Conservation (phyloP, 2,888 invertebrate species). For the Aleiodes alternator region DNA sequence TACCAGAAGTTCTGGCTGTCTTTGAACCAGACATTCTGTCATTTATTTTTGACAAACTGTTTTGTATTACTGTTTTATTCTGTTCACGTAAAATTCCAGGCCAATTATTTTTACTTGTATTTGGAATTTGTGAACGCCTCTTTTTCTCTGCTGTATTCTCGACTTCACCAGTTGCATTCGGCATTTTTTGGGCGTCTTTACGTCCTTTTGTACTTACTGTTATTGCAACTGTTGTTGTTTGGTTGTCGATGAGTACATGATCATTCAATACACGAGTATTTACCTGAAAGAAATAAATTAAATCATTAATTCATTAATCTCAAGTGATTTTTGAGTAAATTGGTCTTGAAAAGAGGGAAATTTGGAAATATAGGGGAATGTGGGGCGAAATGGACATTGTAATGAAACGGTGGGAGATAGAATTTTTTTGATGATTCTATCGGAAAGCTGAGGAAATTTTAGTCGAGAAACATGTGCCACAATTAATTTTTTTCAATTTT, state of each 20-base stretch:
- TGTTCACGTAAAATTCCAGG: conserved; percentile 58
- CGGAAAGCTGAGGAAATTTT: too few species aligned
- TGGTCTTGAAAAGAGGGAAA: background rate
- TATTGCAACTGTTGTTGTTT: conserved; percentile 59
- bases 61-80: conserved; percentile 56
- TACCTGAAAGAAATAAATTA: conserved; percentile 49
- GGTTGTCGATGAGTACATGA: conserved; percentile 8
- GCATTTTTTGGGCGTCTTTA: conserved; percentile 60
- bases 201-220: conserved; percentile 60
- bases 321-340: background rate
- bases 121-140: conserved; percentile 8
- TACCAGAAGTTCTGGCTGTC: background rate
- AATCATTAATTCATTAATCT: conserved; percentile 11
- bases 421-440: too few species aligned
- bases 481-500: too few species aligned
- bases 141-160: background rate
- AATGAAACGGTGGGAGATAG: too few species aligned
- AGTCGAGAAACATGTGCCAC: too few species aligned
- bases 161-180: conserved; percentile 44
- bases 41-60: conserved; percentile 57
- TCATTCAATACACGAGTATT: conserved; percentile 22
- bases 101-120: conserved; percentile 7
- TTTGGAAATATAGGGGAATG: background rate
- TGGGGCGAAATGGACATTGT: too few species aligned
- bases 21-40: conserved; percentile 51